These are phyloP conservation scores for Trachymyrmex septentrionalis DNA, from an alignment of 1,140 invertebrate species.

Conservation along the genomic window DNA sequence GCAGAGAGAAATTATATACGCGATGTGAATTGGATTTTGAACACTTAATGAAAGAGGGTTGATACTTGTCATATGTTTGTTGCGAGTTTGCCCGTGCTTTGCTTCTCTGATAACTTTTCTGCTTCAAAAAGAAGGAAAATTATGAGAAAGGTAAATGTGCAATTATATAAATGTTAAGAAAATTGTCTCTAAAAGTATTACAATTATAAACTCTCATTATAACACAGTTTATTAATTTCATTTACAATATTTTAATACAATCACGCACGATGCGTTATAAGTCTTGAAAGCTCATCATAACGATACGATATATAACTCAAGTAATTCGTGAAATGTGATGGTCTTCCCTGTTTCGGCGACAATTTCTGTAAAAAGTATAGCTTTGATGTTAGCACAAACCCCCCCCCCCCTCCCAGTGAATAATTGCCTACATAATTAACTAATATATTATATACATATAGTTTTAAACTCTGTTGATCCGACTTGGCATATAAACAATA, in stretches of 20 bases:
- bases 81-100: constrained; percentile 19
- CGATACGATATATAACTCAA: constrained; percentile 28
- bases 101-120: constrained; percentile 1
- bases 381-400: constrained; percentile 41
- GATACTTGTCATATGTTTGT: constrained; percentile 24
- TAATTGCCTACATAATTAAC: neutral
- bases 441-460: constrained; percentile 14
- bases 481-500: constrained; percentile 35
- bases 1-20: neutral
- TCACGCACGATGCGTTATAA: constrained; percentile 2
- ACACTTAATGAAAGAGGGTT: neutral
- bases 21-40: constrained; percentile 7
- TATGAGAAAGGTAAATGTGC: neutral
- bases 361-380: constrained; percentile 46
- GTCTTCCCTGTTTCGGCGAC: constrained; percentile 6
- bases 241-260: constrained; percentile 61
- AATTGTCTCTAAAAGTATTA: constrained; percentile 33
- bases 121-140: neutral
- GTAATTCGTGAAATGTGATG: constrained; percentile 45
- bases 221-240: constrained; percentile 38
- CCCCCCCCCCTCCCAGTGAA: no score
- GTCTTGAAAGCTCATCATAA: constrained; percentile 22
- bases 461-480: constrained; percentile 65
- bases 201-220: constrained; percentile 35
- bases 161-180: constrained; percentile 18